A percentile compares a stretch with the other conserved stretches of the same genome.
Conservation (phyloP, 2,113 vertebrate species). For the Apodemus speciosus region DNA sequence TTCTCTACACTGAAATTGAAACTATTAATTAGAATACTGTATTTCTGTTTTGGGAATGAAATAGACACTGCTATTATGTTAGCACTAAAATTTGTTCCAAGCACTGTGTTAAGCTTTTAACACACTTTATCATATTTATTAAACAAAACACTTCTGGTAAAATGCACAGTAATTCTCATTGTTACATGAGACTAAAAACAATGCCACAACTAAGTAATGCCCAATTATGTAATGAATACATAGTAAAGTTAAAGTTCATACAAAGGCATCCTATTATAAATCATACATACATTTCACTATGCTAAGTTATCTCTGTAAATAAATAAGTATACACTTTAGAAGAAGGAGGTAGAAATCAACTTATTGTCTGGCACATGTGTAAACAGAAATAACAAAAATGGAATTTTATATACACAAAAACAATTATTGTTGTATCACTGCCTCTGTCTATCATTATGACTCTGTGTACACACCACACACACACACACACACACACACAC, state of each 20-base stretch:
- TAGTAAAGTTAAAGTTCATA: neutral
- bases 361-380: neutral
- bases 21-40: neutral
- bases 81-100: neutral
- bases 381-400: neutral
- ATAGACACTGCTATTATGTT: conserved; percentile 8
- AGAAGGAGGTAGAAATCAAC: neutral
- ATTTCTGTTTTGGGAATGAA: conserved; percentile 32
- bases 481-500: too few species aligned
- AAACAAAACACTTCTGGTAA: neutral
- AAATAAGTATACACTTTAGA: neutral
- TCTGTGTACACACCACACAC: neutral
- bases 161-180: neutral
- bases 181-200: neutral
- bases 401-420: neutral
- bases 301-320: neutral
- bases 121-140: conserved; percentile 23
- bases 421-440: too few species aligned
- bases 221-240: too few species aligned
- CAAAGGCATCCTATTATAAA: neutral
- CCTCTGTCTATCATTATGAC: neutral
- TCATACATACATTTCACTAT: neutral
- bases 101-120: conserved; percentile 4
- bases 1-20: conserved; percentile 43
- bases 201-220: neutral